A percentile compares a stretch with the other conserved stretches of the same genome.
Evolutionary conservation across 2,113 vertebrate species (phyloP).

Genomic region (Passer domesticus): DNA sequence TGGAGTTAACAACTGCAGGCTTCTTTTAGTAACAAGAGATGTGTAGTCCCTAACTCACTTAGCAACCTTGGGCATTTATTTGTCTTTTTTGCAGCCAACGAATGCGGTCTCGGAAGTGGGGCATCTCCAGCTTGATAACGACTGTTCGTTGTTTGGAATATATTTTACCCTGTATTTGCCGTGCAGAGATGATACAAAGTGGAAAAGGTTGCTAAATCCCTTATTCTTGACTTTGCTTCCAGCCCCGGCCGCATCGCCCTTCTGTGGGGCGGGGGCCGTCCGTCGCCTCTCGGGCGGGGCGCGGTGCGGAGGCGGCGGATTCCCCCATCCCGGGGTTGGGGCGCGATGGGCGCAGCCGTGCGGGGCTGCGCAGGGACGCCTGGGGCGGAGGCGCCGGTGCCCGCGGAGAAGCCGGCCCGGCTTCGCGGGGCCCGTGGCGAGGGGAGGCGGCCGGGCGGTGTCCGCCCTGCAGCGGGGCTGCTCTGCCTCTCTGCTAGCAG

Average conservation of each 20-base stretch:
- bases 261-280: background rate
- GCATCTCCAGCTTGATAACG: background rate
- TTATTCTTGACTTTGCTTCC: background rate
- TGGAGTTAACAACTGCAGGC: background rate
- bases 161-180: background rate
- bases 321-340: too few species aligned
- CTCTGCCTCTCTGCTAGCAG: background rate
- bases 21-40: background rate
- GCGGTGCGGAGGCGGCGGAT: background rate
- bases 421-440: background rate
- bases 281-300: background rate
- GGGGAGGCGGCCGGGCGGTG: background rate
- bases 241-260: background rate
- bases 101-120: background rate
- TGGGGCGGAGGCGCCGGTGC: background rate
- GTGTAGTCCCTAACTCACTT: background rate
- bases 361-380: background rate
- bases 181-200: background rate
- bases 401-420: background rate
- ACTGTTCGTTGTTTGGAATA: background rate
- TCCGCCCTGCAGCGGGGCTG: background rate
- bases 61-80: background rate
- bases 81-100: background rate
- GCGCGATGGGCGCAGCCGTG: background rate
- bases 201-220: background rate